Base-by-base conservation (phyloP, 2,797 vertebrate genomes). In the Notolabrus celidotus region DNA sequence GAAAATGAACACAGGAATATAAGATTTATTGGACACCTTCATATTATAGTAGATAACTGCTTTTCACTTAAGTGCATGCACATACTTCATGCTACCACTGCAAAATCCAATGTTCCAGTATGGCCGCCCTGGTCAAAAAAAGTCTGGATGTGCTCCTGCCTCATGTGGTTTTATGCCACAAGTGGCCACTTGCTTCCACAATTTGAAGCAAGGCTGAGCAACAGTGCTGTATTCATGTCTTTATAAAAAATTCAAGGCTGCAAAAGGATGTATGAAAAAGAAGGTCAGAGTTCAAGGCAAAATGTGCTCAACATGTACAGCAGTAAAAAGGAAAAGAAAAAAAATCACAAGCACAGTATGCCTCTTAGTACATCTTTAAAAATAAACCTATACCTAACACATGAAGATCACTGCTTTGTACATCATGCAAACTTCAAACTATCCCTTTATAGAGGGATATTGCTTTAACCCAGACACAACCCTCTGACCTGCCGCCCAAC, bases 401-500 rank as follows among this genome's bases (percentile, higher is more conserved):
- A 27, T 49, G 20, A n/a, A 36, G 49, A 53, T 45, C 17, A n/a
- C n/a, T 59, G 43, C 43, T 76, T 57, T 70, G 19, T 20, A 41
- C n/a, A 38, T 63, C 36, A 67, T 59, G 12, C 25, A 57, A 50
- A 66, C 23, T 34, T 62, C 16, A 51, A 41, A n/a, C 31, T 15
- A 7, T 58, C 31, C 25, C 33, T 58, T 31, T 53, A 38, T 39
- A 33, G 52, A 12, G 17, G n/a, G 39, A 25, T 15, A 27, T 42
- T 39, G n/a, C 34, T 8, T 25, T 29, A 53, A 79, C 47, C 54
- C 59, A 73, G 71, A 72, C 15, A 9, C 29, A 39, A 41, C 14
- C 39, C 53, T 5, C 27, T 17, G 60, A 52, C 33, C 47, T 60
- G 16, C 16, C 0, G 0, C 43, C 19, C 31, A 12, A 46, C 38